Evolutionary conservation across 2,113 vertebrate species (phyloP).

Genomic region (Festucalex cinctus): DNA sequence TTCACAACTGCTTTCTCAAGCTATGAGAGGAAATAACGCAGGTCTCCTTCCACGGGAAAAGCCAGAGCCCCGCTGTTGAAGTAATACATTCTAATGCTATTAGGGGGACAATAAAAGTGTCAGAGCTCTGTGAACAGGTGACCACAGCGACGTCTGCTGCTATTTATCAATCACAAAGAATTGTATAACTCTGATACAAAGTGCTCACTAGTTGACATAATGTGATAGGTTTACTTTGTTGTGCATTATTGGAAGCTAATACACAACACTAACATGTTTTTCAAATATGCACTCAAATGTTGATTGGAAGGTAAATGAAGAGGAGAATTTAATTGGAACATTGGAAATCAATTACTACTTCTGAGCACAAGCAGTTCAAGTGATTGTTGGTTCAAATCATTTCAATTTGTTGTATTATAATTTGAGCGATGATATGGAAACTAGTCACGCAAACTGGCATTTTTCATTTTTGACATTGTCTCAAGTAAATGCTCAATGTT

Average conservation of each 20-base stretch:
- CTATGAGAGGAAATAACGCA: constrained; percentile 39
- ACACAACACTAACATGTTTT: constrained; percentile 10
- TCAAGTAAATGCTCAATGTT: neutral
- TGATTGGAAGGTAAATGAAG: neutral
- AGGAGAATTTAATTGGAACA: neutral
- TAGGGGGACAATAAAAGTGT: constrained; percentile 62
- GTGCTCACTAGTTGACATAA: constrained; percentile 26
- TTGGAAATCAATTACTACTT: neutral
- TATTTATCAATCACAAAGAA: constrained; percentile 57
- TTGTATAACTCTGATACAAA: constrained; percentile 46
- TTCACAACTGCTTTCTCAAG: constrained; percentile 32
- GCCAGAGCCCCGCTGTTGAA: constrained; percentile 41
- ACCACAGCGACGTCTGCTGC: constrained; percentile 48
- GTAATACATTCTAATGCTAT: constrained; percentile 65
- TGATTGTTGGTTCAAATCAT: too few relatives aligned
- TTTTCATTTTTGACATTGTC: neutral
- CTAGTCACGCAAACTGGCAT: neutral
- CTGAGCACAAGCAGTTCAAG: too few relatives aligned
- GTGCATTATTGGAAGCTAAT: constrained; percentile 23
- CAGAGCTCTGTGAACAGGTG: constrained; percentile 58
- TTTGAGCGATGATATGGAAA: neutral
- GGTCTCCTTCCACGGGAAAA: constrained; percentile 46
- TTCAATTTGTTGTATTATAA: neutral
- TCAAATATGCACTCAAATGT: constrained; percentile 5
- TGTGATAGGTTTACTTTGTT: constrained; percentile 30